Base-by-base conservation (phyloP, 1,140 invertebrate species). In the Neodiprion virginianus region DNA sequence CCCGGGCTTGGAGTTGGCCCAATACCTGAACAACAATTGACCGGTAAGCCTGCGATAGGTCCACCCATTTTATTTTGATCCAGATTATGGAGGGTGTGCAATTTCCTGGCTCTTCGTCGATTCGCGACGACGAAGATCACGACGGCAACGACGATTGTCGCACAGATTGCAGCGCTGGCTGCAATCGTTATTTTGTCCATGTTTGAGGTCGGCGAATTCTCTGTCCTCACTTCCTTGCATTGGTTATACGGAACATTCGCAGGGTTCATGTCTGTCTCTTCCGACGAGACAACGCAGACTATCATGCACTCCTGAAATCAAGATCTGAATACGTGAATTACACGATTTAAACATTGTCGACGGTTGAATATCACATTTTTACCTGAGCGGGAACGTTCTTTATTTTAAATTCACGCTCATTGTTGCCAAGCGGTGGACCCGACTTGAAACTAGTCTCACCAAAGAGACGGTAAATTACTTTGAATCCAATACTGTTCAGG, bases 161-260 rank as follows among this genome's bases (percentile, higher is more conserved):
- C 95, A 84, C 95, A 97, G 80, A 97, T 96, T n/a, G 95, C 95
- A 9, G 96, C 96, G 80, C 95, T 96, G 1, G 96, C 96, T 11
- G 94, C 96, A 79, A 98, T 98, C 28, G 96, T 97, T 81, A 98
- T 96, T 85, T 96, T 97, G 85, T 98, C 96, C 94, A 97, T 96
- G 86, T 96, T 95, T 12, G 94, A 95, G 47, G 94, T 92, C 14
- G 93, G 92, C 49, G 93, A 93, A 71, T 92, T 92, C 48, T 95
- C 95, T 0, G 95, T 96, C 50, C 95, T 92, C 14, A 98, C 94
- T 89, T 98, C 96, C 49, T 94, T 91, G 81, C 96, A 98, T 86
- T 97, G 96, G 48, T 91, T 91, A 84, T 94, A 95, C 1, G 95
- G 96, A 23, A 97, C 95, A 53, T 93, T 94, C 73, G 95, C 94